Evolutionary conservation across 2,113 vertebrate species (phyloP).

Genomic region (Polypterus senegalus): DNA sequence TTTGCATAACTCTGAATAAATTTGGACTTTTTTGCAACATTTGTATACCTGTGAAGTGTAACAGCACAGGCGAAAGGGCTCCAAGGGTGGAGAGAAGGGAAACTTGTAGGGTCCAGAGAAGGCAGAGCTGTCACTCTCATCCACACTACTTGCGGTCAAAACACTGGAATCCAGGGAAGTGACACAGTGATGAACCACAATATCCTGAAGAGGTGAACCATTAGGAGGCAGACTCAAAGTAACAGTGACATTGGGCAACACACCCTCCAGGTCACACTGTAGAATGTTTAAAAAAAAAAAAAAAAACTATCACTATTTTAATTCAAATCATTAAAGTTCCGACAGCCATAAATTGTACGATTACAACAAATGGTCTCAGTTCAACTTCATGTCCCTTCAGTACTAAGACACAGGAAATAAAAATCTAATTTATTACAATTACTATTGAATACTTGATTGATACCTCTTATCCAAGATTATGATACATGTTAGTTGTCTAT

Average conservation of each 20-base stretch:
- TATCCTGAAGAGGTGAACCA: constrained; percentile 78
- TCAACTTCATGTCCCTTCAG: no score
- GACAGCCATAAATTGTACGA: no score
- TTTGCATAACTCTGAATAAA: background rate
- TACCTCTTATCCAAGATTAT: no score
- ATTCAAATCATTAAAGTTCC: background rate
- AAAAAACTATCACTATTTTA: background rate
- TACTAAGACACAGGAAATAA: no score
- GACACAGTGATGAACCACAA: constrained; percentile 80
- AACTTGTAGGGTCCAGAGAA: constrained; percentile 86
- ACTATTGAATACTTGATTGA: no score
- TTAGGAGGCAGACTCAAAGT: constrained; percentile 74
- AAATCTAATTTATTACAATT: no score
- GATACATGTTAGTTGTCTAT: no score
- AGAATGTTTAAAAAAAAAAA: background rate
- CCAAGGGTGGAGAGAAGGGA: constrained; percentile 77
- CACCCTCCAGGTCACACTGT: constrained; percentile 84
- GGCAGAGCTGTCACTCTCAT: constrained; percentile 61
- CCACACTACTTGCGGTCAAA: constrained; percentile 66
- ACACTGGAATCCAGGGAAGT: constrained; percentile 76
- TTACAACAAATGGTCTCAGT: no score
- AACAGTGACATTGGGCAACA: constrained; percentile 71
- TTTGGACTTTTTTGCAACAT: background rate
- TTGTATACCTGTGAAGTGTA: constrained; percentile 83
- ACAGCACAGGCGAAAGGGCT: constrained; percentile 77